These are phyloP conservation scores for Sesamia inferens DNA, from an alignment of 2,888 invertebrate species.

Conservation along the genomic window DNA sequence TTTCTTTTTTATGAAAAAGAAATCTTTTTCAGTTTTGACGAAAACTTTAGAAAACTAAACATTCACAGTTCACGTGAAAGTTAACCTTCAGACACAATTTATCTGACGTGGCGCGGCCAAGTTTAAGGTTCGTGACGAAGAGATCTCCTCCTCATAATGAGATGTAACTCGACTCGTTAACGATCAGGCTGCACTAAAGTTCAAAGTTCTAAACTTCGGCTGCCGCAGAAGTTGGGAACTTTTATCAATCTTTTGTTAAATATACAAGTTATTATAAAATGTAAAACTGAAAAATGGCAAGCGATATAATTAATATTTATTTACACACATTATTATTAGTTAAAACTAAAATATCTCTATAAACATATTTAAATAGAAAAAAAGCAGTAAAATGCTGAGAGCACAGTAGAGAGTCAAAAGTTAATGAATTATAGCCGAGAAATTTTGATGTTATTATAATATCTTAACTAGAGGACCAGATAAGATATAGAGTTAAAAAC, in stretches of 20 bases:
- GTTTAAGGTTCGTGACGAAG: conserved; percentile 16
- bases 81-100: conserved; percentile 4
- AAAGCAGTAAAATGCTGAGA: background rate
- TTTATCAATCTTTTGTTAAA: background rate
- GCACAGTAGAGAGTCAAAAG: conserved; percentile 5
- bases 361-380: too few species aligned
- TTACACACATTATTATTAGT: too few species aligned
- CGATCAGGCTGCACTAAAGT: conserved; percentile 3
- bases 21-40: background rate
- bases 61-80: background rate
- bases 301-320: background rate
- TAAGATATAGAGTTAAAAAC: background rate
- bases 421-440: conserved; percentile 11
- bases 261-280: conserved; percentile 38
- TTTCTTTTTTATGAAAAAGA: background rate
- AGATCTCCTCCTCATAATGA: conserved; percentile 39
- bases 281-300: conserved; percentile 16
- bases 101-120: conserved; percentile 11
- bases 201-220: too few species aligned
- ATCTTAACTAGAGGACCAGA: background rate
- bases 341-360: too few species aligned
- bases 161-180: conserved; percentile 28
- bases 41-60: background rate
- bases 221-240: conserved; percentile 5
- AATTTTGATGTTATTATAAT: background rate